Evolutionary conservation across 2,888 invertebrate species (phyloP).

Genomic region (Pandemis cinnamomeana): DNA sequence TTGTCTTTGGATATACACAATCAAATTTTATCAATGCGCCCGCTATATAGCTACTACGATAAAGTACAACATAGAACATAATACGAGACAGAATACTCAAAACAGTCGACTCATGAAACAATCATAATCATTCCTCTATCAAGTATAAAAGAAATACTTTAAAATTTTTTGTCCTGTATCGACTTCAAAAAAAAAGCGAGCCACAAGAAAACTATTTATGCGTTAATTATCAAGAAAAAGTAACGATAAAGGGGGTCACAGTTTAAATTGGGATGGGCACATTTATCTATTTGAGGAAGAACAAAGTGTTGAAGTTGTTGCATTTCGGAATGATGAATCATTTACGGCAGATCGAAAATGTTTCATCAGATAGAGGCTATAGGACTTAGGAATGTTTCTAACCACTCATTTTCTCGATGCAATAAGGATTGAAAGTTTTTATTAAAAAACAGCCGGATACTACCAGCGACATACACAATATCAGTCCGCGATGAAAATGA

Average conservation of each 20-base stretch:
- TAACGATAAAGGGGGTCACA: not conserved
- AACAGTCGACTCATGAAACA: not conserved
- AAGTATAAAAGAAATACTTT: not conserved
- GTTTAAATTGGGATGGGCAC: not conserved
- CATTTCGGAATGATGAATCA: not conserved
- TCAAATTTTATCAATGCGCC: not conserved
- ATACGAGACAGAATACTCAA: not conserved
- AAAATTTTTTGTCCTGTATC: not conserved
- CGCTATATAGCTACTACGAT: not conserved
- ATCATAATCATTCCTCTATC: not conserved
- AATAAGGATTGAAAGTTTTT: not conserved
- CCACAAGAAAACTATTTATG: too few relatives aligned
- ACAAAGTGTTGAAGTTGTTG: not conserved
- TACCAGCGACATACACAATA: not conserved
- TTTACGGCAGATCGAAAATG: not conserved
- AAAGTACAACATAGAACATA: not conserved
- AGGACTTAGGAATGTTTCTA: not conserved
- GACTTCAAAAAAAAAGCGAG: not conserved
- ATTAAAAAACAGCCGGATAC: too few relatives aligned
- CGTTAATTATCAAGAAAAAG: not conserved
- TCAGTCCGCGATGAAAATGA: not conserved
- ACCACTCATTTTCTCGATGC: not conserved
- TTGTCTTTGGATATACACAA: constrained; percentile 7
- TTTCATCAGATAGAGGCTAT: not conserved
- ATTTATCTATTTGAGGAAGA: not conserved